These are phyloP conservation scores for Ailurus styani DNA, from an alignment of 2,113 vertebrate species.

Conservation along the genomic window DNA sequence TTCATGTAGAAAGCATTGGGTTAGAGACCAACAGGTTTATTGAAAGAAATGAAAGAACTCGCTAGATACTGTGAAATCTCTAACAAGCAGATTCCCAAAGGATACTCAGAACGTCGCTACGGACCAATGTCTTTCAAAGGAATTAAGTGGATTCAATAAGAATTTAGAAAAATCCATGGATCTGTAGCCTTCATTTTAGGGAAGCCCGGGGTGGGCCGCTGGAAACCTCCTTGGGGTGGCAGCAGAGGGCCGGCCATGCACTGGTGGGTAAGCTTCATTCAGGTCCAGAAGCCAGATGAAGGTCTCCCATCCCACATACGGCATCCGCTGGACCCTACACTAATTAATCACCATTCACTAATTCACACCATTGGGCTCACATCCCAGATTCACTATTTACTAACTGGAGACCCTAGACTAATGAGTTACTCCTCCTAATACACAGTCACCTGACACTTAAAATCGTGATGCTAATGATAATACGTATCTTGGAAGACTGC, in stretches of 20 bases:
- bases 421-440: neutral
- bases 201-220: accelerated
- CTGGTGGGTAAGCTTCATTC: too few relatives aligned
- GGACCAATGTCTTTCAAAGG: neutral
- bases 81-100: neutral
- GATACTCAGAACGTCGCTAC: neutral
- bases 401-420: neutral
- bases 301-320: neutral
- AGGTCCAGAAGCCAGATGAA: neutral
- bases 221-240: neutral
- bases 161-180: neutral
- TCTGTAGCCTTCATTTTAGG: neutral
- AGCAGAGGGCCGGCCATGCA: accelerated
- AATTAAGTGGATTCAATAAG: neutral
- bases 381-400: neutral
- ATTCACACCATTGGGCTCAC: neutral
- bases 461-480: neutral
- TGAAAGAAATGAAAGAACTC: neutral
- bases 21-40: neutral
- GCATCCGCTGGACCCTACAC: too few relatives aligned
- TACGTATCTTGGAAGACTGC: too few relatives aligned
- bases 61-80: accelerated
- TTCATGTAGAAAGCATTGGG: neutral
- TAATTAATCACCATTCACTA: neutral
- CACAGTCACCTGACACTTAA: neutral